Evolutionary conservation across 2,113 vertebrate genomes (phyloP).

Genomic region (Hemibagrus wyckioides): DNA sequence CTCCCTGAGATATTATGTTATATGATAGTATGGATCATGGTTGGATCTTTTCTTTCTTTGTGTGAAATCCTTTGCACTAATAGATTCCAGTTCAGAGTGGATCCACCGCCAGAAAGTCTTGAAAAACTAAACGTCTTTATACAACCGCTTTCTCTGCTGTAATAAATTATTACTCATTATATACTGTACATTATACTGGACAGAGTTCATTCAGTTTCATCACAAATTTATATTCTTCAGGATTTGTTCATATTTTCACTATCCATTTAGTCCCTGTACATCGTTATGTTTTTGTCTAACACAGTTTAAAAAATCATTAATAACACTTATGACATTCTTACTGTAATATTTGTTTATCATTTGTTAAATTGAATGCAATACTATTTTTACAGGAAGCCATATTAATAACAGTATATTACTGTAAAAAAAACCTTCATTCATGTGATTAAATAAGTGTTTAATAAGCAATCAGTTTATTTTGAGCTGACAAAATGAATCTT

Average conservation of each 20-base stretch:
- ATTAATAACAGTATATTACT: not conserved
- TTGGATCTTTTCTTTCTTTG: not conserved
- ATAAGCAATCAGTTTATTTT: not conserved
- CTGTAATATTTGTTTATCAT: not conserved
- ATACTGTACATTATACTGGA: not conserved
- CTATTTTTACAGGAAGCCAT: not conserved
- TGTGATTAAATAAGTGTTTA: not conserved
- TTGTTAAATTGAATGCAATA: not conserved
- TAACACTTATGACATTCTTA: not conserved
- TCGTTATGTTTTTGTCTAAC: not conserved
- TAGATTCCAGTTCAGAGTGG: not conserved
- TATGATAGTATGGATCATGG: too few relatives aligned
- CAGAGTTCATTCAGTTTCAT: not conserved
- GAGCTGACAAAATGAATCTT: not conserved
- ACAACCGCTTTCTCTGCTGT: not conserved
- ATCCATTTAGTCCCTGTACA: not conserved
- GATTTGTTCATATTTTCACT: not conserved
- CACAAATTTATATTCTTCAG: not conserved
- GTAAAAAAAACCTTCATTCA: not conserved
- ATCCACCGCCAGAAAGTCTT: not conserved
- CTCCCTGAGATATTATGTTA: too few relatives aligned
- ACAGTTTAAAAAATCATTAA: not conserved
- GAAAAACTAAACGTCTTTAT: not conserved
- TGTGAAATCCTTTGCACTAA: not conserved
- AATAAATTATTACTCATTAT: not conserved